Percentiles rank a stretch among this genome's conserved stretches.
phyloP scores from a whole-genome alignment of 2,888 invertebrate species.

The Trachelus tabidus region DNA sequence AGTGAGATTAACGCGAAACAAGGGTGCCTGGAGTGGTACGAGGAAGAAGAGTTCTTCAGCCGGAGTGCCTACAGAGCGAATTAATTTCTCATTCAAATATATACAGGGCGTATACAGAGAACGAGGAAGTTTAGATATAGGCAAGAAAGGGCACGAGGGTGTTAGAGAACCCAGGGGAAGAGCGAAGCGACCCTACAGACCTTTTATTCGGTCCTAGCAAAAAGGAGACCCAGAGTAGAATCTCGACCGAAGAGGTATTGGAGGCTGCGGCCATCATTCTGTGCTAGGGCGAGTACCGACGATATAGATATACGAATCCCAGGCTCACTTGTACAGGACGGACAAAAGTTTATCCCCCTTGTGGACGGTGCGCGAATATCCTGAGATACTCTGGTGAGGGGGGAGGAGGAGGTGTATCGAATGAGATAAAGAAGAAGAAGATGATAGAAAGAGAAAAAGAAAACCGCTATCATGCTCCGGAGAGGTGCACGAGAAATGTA shows the following conservation, averaged over 20 bases:
- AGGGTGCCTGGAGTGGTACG: neutral
- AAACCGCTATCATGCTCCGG: neutral
- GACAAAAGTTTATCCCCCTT: neutral
- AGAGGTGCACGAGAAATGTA: neutral
- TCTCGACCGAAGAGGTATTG: constrained; percentile 9
- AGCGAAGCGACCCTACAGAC: neutral
- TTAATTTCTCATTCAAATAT: constrained; percentile 38
- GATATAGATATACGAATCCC: neutral
- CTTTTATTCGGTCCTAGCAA: constrained; percentile 8
- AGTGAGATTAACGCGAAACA: constrained; percentile 22
- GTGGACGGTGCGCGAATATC: neutral
- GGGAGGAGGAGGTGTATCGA: neutral
- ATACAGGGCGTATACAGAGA: constrained; percentile 15
- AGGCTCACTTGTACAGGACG: neutral
- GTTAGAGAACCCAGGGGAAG: neutral
- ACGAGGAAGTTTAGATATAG: neutral
- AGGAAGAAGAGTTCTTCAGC: constrained; percentile 9
- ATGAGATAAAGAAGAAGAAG: neutral
- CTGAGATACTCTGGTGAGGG: neutral
- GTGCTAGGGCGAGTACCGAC: neutral
- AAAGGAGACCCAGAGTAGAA: constrained; percentile 7
- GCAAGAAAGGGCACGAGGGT: neutral
- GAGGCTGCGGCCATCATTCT: neutral
- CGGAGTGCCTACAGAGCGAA: constrained; percentile 24
- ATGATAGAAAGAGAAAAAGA: neutral